Evolutionary conservation across 2,888 invertebrate species (phyloP), one percentile per base, ranked within the genome.

Genomic region (Sinohyriopsis cumingii): DNA sequence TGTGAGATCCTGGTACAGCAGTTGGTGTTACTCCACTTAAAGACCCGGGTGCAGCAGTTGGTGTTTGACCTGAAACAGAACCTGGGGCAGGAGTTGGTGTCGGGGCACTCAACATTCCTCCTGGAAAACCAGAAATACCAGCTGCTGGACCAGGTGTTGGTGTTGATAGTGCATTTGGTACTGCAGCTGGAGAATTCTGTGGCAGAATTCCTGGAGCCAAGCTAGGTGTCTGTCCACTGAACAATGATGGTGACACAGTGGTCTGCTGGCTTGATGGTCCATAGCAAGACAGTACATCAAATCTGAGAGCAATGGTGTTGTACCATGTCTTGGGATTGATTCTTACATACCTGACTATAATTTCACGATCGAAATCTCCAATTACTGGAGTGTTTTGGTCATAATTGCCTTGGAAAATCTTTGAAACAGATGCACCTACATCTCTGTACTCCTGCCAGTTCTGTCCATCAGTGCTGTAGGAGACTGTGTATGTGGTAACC

Each of bases 241-340:
- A 59, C 25, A 62, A 60, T 12, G 72, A 60, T 25, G 67, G 62
- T 24, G 63, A 68, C 53, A 59, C 25, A 53, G 72, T 71, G 4
- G 73, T 62, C 59, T 56, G 61, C 55, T 61, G 55, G 20, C 55
- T 24, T 20, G 61, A 63, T 57, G 68, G 68, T 15, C 75, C 75
- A 56, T 77, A 77, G 12, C 86, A 86, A 1, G 80, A 78, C 12
- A 86, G 72, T 5, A 85, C 68, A 55, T 86, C 85, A 73, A 85
- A 75, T 65, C 86, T 59, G 33, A 86, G 63, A 3, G 84, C 84
- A 62, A 84, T 81, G 53, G 65, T 74, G 20, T 69, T 68, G 56
- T 82, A 67, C 82, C 84, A 86, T 55, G 78, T 75, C n/a, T 77
- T 60, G 3, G 86, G 86, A 22, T 82, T 68, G 12, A 86, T 78